phyloP scores from a whole-genome alignment of 2,113 vertebrate species.

The Melanostigma gelatinosum region DNA sequence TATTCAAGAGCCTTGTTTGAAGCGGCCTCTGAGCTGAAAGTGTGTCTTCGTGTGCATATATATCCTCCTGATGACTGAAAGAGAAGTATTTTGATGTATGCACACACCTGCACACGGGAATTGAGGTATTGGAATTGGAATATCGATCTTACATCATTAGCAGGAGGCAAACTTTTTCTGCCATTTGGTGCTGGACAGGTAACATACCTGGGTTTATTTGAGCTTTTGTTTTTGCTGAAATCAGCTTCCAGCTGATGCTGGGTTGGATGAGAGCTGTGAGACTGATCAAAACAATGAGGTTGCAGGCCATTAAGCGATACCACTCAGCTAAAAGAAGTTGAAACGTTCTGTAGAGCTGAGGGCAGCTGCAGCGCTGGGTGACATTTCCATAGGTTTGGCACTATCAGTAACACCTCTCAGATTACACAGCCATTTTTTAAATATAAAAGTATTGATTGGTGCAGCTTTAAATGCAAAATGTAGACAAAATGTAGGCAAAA shows the following conservation, averaged over 20 bases:
- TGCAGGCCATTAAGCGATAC: neutral
- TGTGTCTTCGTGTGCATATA: slow-evolving; percentile 33
- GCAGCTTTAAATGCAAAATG: too few relatives aligned
- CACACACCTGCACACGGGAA: slow-evolving; percentile 24
- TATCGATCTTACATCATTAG: neutral
- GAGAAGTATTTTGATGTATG: slow-evolving; percentile 9
- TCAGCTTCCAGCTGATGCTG: neutral
- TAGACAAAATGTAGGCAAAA: too few relatives aligned
- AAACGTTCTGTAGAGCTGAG: neutral
- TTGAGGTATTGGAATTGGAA: neutral
- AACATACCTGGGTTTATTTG: neutral
- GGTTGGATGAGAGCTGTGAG: neutral
- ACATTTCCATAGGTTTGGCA: neutral
- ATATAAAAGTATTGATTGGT: neutral
- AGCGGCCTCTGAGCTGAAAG: slow-evolving; percentile 72
- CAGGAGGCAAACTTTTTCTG: neutral
- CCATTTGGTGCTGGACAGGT: neutral
- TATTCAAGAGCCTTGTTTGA: slow-evolving; percentile 78
- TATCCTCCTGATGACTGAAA: slow-evolving; percentile 39
- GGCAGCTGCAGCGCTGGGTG: neutral
- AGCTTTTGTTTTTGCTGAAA: neutral
- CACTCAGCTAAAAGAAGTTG: neutral
- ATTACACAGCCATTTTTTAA: neutral
- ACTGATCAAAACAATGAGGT: neutral
- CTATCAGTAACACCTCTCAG: neutral